A percentile compares a stretch with the other conserved stretches of the same genome.
Conservation (phyloP, 2,113 vertebrate genomes). For the Acinonyx jubatus region DNA sequence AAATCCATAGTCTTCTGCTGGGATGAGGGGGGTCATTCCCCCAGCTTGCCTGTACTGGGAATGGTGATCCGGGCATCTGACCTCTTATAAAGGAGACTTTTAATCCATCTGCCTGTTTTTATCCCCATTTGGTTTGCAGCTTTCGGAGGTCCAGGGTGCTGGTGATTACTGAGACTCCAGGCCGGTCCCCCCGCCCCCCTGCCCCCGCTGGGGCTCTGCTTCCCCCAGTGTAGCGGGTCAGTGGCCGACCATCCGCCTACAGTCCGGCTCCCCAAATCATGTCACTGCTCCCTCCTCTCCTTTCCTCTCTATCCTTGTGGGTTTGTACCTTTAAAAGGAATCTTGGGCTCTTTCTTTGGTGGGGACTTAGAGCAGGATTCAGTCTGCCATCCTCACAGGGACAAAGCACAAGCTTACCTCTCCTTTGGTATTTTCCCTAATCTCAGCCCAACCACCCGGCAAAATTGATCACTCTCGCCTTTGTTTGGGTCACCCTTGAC, state of each 20-base stretch:
- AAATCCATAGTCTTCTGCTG: not conserved
- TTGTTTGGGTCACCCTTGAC: not conserved
- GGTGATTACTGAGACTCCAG: no score
- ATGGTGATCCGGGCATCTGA: not conserved
- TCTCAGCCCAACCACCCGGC: not conserved
- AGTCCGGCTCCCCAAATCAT: not conserved
- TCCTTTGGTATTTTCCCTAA: not conserved
- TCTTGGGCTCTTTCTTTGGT: not conserved
- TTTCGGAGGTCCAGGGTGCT: not conserved
- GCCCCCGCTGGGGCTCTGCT: rapidly evolving
- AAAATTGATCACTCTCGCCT: not conserved
- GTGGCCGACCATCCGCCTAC: rapidly evolving
- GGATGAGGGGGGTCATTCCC: no score
- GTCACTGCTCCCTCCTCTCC: not conserved
- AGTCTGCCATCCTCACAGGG: not conserved
- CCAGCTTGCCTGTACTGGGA: not conserved
- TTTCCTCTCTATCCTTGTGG: not conserved
- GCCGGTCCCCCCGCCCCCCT: not conserved
- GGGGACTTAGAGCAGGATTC: rapidly evolving
- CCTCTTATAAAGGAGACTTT: not conserved
- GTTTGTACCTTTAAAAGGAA: not conserved
- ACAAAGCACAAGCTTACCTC: not conserved
- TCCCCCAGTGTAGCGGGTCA: rapidly evolving
- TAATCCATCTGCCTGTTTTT: not conserved
- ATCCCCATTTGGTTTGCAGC: not conserved